A percentile compares a stretch with the other conserved stretches of the same genome.
phyloP scores from a whole-genome alignment of 2,888 invertebrate species.

The Coleophora flavipennella region DNA sequence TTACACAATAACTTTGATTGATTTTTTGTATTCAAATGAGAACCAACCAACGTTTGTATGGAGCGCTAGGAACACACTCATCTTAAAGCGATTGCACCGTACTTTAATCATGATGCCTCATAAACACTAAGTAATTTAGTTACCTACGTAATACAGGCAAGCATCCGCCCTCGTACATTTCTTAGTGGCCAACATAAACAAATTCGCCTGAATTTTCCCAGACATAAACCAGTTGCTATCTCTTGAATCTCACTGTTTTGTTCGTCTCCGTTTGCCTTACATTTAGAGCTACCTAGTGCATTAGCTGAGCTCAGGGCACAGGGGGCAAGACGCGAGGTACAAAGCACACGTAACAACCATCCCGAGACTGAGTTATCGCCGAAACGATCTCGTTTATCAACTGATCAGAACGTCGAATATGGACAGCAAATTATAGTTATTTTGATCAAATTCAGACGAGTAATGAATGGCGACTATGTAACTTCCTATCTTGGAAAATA shows the following conservation, averaged over 20 bases:
- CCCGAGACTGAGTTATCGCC: constrained; percentile 5
- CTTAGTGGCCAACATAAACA: too few species aligned
- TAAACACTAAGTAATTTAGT: too few species aligned
- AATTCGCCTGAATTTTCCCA: neutral
- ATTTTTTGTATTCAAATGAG: too few species aligned
- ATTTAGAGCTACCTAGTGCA: too few species aligned
- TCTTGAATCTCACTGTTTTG: constrained; percentile 1
- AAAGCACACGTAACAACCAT: constrained; percentile 1
- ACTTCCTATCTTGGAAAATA: too few species aligned
- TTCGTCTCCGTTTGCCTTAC: neutral
- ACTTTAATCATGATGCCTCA: too few species aligned
- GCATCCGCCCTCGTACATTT: too few species aligned
- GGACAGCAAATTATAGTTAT: constrained; percentile 5
- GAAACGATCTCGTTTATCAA: constrained; percentile 6
- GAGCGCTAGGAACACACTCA: too few species aligned
- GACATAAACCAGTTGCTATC: constrained; percentile 1
- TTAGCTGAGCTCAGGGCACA: neutral
- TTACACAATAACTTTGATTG: too few species aligned
- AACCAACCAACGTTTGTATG: too few species aligned
- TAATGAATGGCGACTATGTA: neutral
- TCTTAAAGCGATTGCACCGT: too few species aligned
- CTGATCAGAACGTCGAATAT: constrained; percentile 5
- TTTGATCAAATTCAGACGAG: constrained; percentile 2
- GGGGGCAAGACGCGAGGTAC: neutral
- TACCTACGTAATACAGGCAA: too few species aligned